Evolutionary conservation across 2,797 vertebrate genomes (phyloP).

Genomic region (Sciurus carolinensis): DNA sequence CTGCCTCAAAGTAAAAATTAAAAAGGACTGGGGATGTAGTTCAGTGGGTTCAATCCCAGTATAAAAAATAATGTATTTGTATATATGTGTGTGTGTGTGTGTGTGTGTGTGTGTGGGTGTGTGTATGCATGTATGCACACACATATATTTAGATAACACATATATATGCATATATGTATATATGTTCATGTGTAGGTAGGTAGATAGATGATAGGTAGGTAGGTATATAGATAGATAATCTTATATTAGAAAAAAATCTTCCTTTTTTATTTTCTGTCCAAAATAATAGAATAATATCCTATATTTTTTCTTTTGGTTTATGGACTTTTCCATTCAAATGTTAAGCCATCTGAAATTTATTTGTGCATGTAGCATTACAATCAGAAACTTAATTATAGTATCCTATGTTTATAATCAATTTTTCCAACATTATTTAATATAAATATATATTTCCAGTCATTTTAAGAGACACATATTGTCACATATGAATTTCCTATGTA

Average conservation of each 20-base stretch:
- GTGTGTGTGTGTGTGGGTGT: too few species aligned
- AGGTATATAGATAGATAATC: not conserved
- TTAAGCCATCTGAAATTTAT: not conserved
- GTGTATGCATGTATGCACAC: too few species aligned
- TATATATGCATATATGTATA: too few species aligned
- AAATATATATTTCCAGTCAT: not conserved
- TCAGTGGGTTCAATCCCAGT: too few species aligned
- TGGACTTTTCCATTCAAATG: not conserved
- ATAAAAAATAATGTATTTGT: too few species aligned
- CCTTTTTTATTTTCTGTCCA: not conserved
- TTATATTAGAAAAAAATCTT: not conserved
- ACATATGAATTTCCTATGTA: not conserved
- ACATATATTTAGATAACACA: too few species aligned
- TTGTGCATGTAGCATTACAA: not conserved
- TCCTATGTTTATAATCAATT: not conserved
- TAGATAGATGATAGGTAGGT: not conserved
- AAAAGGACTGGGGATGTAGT: too few species aligned
- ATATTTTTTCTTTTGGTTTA: not conserved
- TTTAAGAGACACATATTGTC: not conserved
- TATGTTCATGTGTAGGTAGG: too few species aligned
- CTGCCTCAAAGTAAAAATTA: too few species aligned
- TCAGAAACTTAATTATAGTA: not conserved
- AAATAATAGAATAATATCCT: not conserved
- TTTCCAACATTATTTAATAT: not conserved
- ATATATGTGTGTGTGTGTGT: too few species aligned